Evolutionary conservation across 2,888 invertebrate species (phyloP), one percentile per base, ranked within the genome.

Genomic region (Ypsolopha sequella): DNA sequence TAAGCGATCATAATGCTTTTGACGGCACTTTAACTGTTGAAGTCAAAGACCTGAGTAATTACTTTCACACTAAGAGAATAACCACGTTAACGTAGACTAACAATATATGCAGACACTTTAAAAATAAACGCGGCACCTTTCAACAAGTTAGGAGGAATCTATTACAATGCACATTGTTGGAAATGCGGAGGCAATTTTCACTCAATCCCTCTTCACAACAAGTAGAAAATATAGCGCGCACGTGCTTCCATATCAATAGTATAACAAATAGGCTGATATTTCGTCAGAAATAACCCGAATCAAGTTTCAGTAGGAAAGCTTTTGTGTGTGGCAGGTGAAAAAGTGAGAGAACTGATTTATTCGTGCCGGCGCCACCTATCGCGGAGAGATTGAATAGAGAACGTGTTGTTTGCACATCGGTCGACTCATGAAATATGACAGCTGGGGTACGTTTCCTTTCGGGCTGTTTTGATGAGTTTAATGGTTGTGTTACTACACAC

Each of bases 251-350:
- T 81, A 85, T 84, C 82, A 84, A 85, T 85, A 80, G 82, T 85
- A 84, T 84, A 86, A 86, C 84, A 84, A 85, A 85, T 84, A 81
- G 84, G 81, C 81, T 80, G 80, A 81, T 85, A 84, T 85, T 85
- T 81, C 82, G 82, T 82, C 84, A 82, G 84, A 79, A 85, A 85
- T 84, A 86, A 84, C 82, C 81, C 80, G 82, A 85, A 85, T 86
- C 85, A 85, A 84, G 85, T 85, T 84, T 81, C 80, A 80, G 76
- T 78, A 72, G 70, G 78, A 79, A 80, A 74, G 81, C 84, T 80
- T 81, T 86, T 86, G 86, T 85, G 80, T 80, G 78, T 85, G 85
- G 85, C 86, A 86, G 86, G 86, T 86, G 85, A 86, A 86, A 86
- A 86, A 85, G 85, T 82, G 85, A 76, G 76, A 74, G 73, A 70